Percentiles rank a stretch among this genome's conserved stretches.
Conservation (phyloP, 2,888 invertebrate genomes). For the Hetaerina titia region DNA sequence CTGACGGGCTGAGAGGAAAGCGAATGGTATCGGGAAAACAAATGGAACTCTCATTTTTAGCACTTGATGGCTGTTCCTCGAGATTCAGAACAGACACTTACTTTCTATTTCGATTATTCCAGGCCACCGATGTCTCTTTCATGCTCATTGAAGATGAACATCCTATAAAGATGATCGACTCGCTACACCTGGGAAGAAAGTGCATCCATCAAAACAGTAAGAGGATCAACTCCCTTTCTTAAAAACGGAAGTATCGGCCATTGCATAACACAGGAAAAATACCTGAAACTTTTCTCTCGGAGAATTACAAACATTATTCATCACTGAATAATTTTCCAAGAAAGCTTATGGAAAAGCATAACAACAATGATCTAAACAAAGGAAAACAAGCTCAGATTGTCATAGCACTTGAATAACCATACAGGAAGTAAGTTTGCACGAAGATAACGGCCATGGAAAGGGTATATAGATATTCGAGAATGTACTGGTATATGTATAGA, state of each 20-base stretch:
- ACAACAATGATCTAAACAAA: no score
- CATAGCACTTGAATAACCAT: no score
- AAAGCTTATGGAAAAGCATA: no score
- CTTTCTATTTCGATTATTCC: slow-evolving; percentile 32
- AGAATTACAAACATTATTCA: no score
- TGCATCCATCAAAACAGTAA: not conserved
- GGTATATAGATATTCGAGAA: no score
- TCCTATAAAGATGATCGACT: not conserved
- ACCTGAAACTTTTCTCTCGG: no score
- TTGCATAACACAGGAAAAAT: no score
- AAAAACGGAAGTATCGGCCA: not conserved
- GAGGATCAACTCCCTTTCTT: not conserved
- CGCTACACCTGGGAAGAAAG: not conserved
- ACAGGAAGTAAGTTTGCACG: no score
- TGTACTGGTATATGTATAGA: no score
- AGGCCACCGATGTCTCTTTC: not conserved
- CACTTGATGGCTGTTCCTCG: not conserved
- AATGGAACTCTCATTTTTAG: slow-evolving; percentile 5
- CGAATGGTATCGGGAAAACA: not conserved
- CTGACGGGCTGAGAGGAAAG: not conserved
- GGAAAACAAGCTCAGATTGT: no score
- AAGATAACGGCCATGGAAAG: no score
- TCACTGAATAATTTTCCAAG: no score
- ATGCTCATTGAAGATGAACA: slow-evolving; percentile 12
- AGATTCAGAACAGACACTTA: not conserved